These are phyloP conservation scores for Thereva unica DNA, from an alignment of 2,888 invertebrate genomes.

Conservation along the genomic window DNA sequence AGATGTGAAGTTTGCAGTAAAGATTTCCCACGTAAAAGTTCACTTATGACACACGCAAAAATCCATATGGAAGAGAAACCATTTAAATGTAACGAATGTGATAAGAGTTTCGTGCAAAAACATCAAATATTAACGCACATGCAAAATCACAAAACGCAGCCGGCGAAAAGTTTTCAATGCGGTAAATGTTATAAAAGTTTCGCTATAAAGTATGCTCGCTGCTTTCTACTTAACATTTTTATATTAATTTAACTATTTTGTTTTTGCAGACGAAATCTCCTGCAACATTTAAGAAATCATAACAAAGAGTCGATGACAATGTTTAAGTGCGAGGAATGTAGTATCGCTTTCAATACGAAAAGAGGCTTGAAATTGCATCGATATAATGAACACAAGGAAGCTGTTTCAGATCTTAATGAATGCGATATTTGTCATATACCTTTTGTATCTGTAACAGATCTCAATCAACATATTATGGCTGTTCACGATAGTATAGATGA, in stretches of 20 bases:
- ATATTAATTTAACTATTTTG: neutral
- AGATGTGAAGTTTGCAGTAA: constrained; percentile 40
- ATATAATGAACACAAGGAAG: constrained; percentile 46
- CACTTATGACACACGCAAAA: constrained; percentile 39
- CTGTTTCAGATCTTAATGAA: constrained; percentile 44
- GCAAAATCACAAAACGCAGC: constrained; percentile 28
- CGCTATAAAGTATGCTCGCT: constrained; percentile 48
- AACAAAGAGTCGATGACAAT: constrained; percentile 41
- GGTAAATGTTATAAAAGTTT: constrained; percentile 51
- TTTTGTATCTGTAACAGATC: constrained; percentile 44
- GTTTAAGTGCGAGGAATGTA: constrained; percentile 45
- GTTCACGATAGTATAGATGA: constrained; percentile 45
- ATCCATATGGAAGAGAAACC: constrained; percentile 40
- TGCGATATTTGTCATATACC: constrained; percentile 46
- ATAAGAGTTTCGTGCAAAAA: constrained; percentile 50
- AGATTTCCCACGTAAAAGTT: constrained; percentile 40
- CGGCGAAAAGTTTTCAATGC: constrained; percentile 47
- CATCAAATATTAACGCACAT: constrained; percentile 50
- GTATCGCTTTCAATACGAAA: constrained; percentile 45
- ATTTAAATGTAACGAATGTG: constrained; percentile 39
- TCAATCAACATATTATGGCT: constrained; percentile 44
- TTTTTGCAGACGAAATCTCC: constrained; percentile 44
- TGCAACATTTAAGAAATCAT: constrained; percentile 46
- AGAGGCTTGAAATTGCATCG: constrained; percentile 46
- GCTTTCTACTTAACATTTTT: neutral